Percentiles rank a stretch among this genome's conserved stretches.
Conservation (phyloP, 2,113 vertebrate genomes). For the Anser brachyrhynchus region DNA sequence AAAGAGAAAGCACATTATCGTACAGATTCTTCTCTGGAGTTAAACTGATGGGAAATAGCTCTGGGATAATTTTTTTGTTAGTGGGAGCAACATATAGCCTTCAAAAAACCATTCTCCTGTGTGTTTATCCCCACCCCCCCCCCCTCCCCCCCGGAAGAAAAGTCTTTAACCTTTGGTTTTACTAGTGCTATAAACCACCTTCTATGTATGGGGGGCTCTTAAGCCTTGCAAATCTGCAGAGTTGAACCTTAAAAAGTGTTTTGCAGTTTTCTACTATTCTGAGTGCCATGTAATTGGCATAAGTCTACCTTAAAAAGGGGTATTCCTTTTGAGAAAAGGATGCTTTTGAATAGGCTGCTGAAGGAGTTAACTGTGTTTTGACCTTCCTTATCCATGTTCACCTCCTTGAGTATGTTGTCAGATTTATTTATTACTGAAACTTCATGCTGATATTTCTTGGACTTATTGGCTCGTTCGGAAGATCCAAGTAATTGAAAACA, state of each 20-base stretch:
- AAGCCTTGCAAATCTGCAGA: neutral
- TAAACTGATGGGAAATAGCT: neutral
- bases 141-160: too few relatives aligned
- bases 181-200: neutral
- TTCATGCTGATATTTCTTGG: neutral
- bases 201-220: neutral
- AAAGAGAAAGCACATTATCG: neutral
- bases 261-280: neutral
- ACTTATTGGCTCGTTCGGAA: neutral
- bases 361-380: neutral
- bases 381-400: neutral
- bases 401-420: neutral
- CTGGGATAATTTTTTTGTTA: neutral
- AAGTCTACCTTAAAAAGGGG: neutral
- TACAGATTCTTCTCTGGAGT: neutral
- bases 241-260: neutral
- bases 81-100: neutral
- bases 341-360: neutral
- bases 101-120: neutral
- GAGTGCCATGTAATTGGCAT: neutral
- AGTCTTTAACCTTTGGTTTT: neutral
- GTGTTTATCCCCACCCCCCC: too few relatives aligned
- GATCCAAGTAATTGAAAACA: neutral
- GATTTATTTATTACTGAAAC: neutral
- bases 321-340: neutral